A percentile compares a stretch with the other conserved stretches of the same genome.
phyloP scores from a whole-genome alignment of 1,140 invertebrate species.

The Drosophila pruinosa region DNA sequence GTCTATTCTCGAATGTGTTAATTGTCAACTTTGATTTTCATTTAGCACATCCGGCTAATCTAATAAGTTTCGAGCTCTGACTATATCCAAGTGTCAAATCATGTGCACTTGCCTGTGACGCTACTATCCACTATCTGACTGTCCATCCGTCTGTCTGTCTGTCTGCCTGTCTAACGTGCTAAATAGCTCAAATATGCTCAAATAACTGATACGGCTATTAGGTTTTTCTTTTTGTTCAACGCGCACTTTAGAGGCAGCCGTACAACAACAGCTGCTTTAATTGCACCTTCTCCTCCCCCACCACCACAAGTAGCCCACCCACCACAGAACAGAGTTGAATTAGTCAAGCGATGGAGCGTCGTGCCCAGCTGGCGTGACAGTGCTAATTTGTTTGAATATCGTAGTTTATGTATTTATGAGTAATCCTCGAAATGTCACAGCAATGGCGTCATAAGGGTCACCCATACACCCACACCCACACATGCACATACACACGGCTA shows the following conservation, averaged over 20 bases:
- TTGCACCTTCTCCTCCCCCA: conserved; percentile 9
- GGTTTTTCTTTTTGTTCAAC: conserved; percentile 16
- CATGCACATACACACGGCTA: not conserved
- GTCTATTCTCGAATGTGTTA: conserved; percentile 39
- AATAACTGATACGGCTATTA: conserved; percentile 53
- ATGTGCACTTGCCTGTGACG: conserved; percentile 48
- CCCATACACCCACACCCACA: not conserved
- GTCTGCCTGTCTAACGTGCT: conserved; percentile 51
- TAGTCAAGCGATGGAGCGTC: conserved; percentile 26
- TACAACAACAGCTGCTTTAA: conserved; percentile 29
- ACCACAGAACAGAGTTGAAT: not conserved
- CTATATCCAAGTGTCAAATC: conserved; percentile 28
- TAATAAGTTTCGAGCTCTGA: not conserved
- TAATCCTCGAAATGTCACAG: conserved; percentile 60
- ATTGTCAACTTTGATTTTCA: conserved; percentile 48
- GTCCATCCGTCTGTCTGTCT: conserved; percentile 19
- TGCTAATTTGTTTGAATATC: conserved; percentile 66
- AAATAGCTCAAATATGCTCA: conserved; percentile 51
- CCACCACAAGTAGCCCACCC: conserved; percentile 5
- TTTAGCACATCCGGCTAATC: conserved; percentile 33
- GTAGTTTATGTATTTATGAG: conserved; percentile 42
- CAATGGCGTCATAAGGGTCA: conserved; percentile 64
- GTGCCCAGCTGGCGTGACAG: conserved; percentile 68
- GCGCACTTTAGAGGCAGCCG: conserved; percentile 27
- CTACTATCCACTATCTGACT: not conserved